Base-by-base conservation (phyloP, 2,797 vertebrate species). In the Rhincodon typus region DNA sequence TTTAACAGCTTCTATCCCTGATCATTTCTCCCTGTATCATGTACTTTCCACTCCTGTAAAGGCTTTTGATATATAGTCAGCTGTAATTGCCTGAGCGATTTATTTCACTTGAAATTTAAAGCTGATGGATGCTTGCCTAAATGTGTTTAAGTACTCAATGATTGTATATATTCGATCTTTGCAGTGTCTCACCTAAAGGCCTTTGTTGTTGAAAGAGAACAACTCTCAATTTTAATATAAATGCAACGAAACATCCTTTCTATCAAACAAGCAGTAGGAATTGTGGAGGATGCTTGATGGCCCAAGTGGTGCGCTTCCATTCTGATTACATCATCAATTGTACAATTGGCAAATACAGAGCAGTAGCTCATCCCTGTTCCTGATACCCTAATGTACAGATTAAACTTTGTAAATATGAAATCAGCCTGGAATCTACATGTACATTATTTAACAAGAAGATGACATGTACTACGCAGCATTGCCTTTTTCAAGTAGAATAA, bases 11-110 rank as follows among this genome's bases (percentile, higher is more conserved):
- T 95, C 69, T 77, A 46, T 34, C 46, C 17, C 0, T 77, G 23
- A 53, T 34, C 70, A 46, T 50, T 46, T 96, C 23, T 38, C 94
- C 96, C 90, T 96, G 96, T 96, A 95, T 77, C 96, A 95, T 96
- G 7, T 96, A 96, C 95, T 94, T 96, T 96, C 95, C 96, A 95
- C 34, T 96, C 86, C 96, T 69, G 91, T 50, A 53, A 96, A 95
- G 82, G 79, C 95, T 95, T 53, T 79, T 84, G 30, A 46, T 66
- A 2, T 70, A 19, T 67, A 72, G 57, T 96, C 69, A 67, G 38
- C 30, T 67, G 62, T 69, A 93, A 42, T 67, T 93, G 69, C 19
- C 69, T 93, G 15, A 50, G 30, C 13, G 21, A 72, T 94, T 77
- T 1, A 95, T 77, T 69, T 95, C 70, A 74, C 1, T 53, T 77